Conservation (phyloP, 2,888 invertebrate species). For the Leucophenga montana region DNA sequence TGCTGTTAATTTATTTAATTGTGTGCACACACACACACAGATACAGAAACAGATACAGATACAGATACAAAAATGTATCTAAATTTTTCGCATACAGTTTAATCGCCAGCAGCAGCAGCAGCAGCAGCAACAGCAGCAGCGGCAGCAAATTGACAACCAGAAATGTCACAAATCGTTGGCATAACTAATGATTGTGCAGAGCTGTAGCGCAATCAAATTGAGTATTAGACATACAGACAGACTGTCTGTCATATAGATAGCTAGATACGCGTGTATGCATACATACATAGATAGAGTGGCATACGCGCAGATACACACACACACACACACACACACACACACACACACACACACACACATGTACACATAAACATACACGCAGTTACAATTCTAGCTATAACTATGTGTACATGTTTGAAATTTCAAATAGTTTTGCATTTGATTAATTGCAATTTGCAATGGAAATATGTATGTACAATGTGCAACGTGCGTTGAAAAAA, state of each 20-base stretch:
- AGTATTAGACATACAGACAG: conserved; percentile 1
- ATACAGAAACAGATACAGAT: background rate
- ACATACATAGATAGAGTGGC: background rate
- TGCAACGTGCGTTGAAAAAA: background rate
- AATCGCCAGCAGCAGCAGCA: conserved; percentile 4
- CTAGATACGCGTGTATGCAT: background rate
- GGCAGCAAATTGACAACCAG: conserved; percentile 19
- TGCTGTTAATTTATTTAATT: conserved; percentile 23
- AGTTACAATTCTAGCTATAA: conserved; percentile 14
- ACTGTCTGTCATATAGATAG: background rate
- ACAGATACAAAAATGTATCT: no score
- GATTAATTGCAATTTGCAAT: conserved; percentile 28
- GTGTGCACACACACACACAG: conserved; percentile 8
- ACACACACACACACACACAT: background rate
- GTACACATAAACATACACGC: background rate
- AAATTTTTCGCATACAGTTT: conserved; percentile 11
- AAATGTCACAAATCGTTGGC: conserved; percentile 26
- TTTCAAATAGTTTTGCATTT: conserved; percentile 27
- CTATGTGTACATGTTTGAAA: conserved; percentile 22
- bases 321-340: background rate
- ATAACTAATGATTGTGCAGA: conserved; percentile 21
- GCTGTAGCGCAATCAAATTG: conserved; percentile 9
- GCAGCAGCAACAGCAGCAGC: conserved; percentile 1
- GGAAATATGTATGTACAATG: no score
- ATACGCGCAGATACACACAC: background rate